Conservation (phyloP, 92 coral and sea anemone genomes). For the Metridium senile region DNA sequence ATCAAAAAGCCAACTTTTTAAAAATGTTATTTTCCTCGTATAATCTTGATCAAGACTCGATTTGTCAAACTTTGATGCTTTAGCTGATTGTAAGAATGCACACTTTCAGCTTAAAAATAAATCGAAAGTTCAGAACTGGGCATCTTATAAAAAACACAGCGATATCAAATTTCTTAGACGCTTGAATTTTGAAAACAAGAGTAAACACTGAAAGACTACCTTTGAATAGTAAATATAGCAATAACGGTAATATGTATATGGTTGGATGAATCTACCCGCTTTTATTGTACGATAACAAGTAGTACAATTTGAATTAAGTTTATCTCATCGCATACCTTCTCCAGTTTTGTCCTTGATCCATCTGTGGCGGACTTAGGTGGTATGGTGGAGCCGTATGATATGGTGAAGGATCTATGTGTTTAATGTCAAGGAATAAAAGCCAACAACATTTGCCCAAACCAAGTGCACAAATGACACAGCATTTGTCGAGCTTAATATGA, state of each 20-base stretch:
- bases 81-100: neutral
- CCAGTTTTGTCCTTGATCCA: conserved; percentile 73
- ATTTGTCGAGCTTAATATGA: neutral
- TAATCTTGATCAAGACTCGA: neutral
- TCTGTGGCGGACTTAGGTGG: conserved; percentile 76
- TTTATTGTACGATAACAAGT: neutral
- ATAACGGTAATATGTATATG: neutral
- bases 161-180: conserved; percentile 19
- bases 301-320: neutral
- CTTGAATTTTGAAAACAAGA: conserved; percentile 14
- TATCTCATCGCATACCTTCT: conserved; percentile 85
- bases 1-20: too few relatives aligned
- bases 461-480: neutral
- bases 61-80: neutral
- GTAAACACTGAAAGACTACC: conserved; percentile 21
- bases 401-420: conserved; percentile 78
- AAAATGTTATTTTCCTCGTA: neutral
- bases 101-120: neutral
- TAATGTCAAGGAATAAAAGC: conserved; percentile 64
- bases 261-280: neutral
- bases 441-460: neutral
- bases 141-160: neutral
- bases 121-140: conserved; percentile 22
- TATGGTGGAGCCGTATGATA: conserved; percentile 68
- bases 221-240: conserved; percentile 7